Conservation (phyloP, 2,113 vertebrate species). For the Nannobrachium achirus region DNA sequence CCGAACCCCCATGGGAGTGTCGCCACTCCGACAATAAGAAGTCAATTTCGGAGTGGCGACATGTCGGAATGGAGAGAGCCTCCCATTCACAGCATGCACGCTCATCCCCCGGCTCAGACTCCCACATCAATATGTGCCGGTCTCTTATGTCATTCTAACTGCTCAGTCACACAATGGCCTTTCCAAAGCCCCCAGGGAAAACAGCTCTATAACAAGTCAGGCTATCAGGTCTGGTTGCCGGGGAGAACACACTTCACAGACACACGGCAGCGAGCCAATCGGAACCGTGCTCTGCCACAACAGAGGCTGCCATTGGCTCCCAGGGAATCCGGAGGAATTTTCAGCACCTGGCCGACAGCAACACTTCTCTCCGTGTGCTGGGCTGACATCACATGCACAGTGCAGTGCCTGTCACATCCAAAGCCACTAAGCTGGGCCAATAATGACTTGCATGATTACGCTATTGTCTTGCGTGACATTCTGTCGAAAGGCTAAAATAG, state of each 20-base stretch:
- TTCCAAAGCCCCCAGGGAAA: constrained; percentile 40
- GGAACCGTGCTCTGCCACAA: constrained; percentile 38
- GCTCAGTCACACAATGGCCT: constrained; percentile 36
- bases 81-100: neutral
- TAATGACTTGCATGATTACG: neutral
- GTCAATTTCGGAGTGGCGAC: no score
- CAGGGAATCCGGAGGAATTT: constrained; percentile 47
- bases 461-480: neutral
- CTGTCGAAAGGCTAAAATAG: neutral
- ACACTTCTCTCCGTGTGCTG: constrained; percentile 7
- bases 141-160: constrained; percentile 31
- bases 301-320: constrained; percentile 58
- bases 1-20: no score
- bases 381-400: constrained; percentile 18
- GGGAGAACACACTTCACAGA: constrained; percentile 64
- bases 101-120: neutral
- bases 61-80: no score
- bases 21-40: no score
- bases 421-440: constrained; percentile 10
- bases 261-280: constrained; percentile 58
- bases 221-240: constrained; percentile 67
- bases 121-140: constrained; percentile 32
- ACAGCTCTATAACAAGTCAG: constrained; percentile 57
- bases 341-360: constrained; percentile 49
- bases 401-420: constrained; percentile 3